Conservation (phyloP, 2,888 invertebrate genomes). For the Eretmocerus hayati region DNA sequence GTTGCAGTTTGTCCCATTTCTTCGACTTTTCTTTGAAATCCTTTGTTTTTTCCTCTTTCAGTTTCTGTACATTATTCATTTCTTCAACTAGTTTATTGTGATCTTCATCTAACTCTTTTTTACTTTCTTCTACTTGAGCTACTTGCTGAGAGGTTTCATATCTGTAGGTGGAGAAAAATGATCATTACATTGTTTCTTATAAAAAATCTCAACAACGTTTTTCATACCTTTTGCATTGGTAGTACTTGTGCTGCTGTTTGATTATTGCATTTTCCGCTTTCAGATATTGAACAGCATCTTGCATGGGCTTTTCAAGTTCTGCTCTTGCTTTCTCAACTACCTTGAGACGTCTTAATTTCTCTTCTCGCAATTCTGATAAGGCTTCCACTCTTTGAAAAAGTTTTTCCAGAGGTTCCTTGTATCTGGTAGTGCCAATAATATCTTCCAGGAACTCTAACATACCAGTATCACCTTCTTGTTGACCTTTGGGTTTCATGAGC, state of each 20-base stretch:
- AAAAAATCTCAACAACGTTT: too few relatives aligned
- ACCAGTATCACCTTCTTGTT: constrained; percentile 80
- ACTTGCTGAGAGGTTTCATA: constrained; percentile 27
- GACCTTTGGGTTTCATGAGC: constrained; percentile 95
- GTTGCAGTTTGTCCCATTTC: constrained; percentile 52
- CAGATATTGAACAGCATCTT: constrained; percentile 70
- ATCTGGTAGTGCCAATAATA: constrained; percentile 86
- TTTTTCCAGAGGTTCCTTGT: constrained; percentile 73
- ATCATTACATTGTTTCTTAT: not conserved
- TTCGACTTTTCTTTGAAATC: constrained; percentile 46
- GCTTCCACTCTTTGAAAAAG: constrained; percentile 67
- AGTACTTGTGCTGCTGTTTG: constrained; percentile 41
- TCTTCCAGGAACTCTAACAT: constrained; percentile 98
- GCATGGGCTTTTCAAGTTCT: constrained; percentile 70
- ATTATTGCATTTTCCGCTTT: constrained; percentile 71
- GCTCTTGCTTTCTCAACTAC: constrained; percentile 75
- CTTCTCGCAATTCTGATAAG: constrained; percentile 64
- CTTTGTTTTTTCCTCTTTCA: constrained; percentile 54
- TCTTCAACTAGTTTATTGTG: constrained; percentile 44
- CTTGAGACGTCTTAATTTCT: constrained; percentile 79
- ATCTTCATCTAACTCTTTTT: constrained; percentile 34
- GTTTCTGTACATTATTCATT: constrained; percentile 49
- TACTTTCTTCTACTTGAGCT: constrained; percentile 27
- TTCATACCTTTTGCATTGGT: constrained; percentile 36
- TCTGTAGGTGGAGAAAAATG: not conserved